Percentiles rank a stretch among this genome's conserved stretches.
Conservation (phyloP, 2,888 invertebrate species). For the Amorpha juglandis region DNA sequence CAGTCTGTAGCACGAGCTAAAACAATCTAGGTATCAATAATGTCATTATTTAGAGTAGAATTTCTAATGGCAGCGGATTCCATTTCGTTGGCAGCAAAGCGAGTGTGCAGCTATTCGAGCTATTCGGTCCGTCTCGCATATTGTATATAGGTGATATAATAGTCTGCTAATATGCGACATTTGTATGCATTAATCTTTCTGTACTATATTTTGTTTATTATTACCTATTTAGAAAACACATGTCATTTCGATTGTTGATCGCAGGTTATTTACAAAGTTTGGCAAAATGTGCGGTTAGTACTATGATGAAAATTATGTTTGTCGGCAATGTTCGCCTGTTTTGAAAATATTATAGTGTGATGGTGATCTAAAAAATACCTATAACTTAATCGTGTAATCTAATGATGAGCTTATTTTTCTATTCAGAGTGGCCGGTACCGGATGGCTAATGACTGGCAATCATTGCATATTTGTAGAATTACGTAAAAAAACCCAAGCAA, state of each 20-base stretch:
- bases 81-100: constrained; percentile 80
- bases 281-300: too few relatives aligned
- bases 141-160: constrained; percentile 62
- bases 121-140: constrained; percentile 68
- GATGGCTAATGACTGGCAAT: too few relatives aligned
- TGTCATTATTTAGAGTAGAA: constrained; percentile 76
- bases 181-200: not conserved
- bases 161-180: constrained; percentile 36
- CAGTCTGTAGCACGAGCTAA: constrained; percentile 55
- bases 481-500: too few relatives aligned
- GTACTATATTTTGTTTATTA: not conserved
- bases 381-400: too few relatives aligned
- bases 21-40: constrained; percentile 73
- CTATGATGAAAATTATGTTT: too few relatives aligned
- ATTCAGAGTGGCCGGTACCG: too few relatives aligned
- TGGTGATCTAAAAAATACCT: too few relatives aligned
- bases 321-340: too few relatives aligned
- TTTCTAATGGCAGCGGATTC: constrained; percentile 80
- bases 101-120: constrained; percentile 72
- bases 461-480: too few relatives aligned
- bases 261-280: constrained; percentile 25
- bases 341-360: too few relatives aligned
- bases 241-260: constrained; percentile 28
- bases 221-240: not conserved
- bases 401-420: too few relatives aligned